phyloP scores from a whole-genome alignment of 2,113 vertebrate genomes.

The Budorcas taxicolor region DNA sequence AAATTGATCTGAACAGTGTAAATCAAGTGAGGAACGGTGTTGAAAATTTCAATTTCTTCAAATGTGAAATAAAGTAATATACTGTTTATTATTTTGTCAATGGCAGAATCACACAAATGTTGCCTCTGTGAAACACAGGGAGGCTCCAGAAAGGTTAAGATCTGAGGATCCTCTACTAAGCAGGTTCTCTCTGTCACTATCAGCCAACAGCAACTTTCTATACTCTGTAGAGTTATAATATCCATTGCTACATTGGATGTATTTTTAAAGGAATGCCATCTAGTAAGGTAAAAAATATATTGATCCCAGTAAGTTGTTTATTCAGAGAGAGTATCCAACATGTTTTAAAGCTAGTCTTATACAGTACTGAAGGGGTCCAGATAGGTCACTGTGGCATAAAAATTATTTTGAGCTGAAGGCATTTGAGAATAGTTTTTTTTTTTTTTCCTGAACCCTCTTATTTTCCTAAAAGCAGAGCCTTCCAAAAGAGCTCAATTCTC shows the following conservation, averaged over 20 bases:
- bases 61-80: background rate
- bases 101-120: background rate
- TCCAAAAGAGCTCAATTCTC: background rate
- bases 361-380: background rate
- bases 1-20: background rate
- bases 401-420: background rate
- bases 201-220: background rate
- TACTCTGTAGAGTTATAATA: background rate
- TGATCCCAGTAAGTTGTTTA: background rate
- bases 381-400: background rate
- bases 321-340: background rate
- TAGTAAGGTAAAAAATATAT: background rate
- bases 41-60: background rate
- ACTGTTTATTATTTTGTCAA: background rate
- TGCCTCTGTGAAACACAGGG: background rate
- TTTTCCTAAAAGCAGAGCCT: background rate
- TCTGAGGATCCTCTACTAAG: background rate
- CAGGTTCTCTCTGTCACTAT: background rate
- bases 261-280: background rate
- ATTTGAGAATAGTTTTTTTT: background rate
- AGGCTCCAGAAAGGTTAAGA: background rate
- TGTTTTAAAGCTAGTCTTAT: background rate
- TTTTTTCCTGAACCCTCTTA: background rate
- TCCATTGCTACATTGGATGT: background rate
- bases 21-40: background rate